Evolutionary conservation across 1,140 invertebrate genomes (phyloP).

Genomic region (Lordiphosa clarofinis): DNA sequence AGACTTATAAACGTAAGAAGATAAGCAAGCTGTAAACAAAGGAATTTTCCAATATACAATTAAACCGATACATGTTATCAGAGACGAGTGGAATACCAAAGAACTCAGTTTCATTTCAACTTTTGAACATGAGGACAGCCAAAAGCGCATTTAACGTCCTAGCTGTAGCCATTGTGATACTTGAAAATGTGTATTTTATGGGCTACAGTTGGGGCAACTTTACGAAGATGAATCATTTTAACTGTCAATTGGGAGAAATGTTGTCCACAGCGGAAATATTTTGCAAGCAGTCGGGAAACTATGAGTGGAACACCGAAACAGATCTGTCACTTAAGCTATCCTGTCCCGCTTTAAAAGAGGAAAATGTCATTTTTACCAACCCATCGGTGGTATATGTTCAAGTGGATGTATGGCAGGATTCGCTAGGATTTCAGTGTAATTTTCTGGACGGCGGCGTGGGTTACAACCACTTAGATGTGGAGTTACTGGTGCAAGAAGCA

Average conservation of each 20-base stretch:
- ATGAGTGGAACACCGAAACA: constrained; percentile 1
- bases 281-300: constrained; percentile 2
- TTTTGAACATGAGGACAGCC: background rate
- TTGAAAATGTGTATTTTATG: background rate
- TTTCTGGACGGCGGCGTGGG: constrained; percentile 7
- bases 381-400: constrained; percentile 6
- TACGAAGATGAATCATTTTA: constrained; percentile 3
- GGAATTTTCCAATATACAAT: background rate
- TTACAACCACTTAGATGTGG: constrained; percentile 1
- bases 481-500: background rate
- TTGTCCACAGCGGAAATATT: constrained; percentile 1
- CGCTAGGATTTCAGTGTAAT: constrained; percentile 1
- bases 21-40: constrained; percentile 1
- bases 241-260: constrained; percentile 8
- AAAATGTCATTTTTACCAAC: background rate
- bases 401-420: constrained; percentile 8
- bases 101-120: background rate
- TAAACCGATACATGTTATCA: background rate
- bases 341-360: background rate
- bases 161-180: background rate
- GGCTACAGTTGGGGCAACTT: background rate
- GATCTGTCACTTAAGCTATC: background rate
- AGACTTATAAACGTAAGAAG: no score
- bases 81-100: background rate
- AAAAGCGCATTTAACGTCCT: background rate